A percentile compares a stretch with the other conserved stretches of the same genome.
Evolutionary conservation across 2,888 invertebrate genomes (phyloP).

Genomic region (Sinelater perroti): DNA sequence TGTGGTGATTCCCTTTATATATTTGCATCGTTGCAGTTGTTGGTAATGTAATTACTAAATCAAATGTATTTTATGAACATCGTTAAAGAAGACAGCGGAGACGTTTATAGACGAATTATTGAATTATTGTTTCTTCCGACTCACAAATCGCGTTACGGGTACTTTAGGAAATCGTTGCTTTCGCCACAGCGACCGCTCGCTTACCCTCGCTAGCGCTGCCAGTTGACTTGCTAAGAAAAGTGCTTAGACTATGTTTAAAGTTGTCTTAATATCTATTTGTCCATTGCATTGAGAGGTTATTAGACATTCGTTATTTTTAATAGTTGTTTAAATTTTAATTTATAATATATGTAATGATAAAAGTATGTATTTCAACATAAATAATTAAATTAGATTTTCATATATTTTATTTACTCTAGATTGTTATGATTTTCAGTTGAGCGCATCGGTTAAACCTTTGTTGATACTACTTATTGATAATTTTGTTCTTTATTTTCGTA

Average conservation of each 20-base stretch:
- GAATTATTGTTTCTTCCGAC: constrained; percentile 20
- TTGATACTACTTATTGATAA: constrained; percentile 15
- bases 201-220: background rate
- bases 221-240: constrained; percentile 34
- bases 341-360: constrained; percentile 48
- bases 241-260: constrained; percentile 41
- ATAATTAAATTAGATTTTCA: constrained; percentile 52
- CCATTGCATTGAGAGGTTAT: constrained; percentile 50
- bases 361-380: constrained; percentile 52
- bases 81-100: constrained; percentile 18
- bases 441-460: constrained; percentile 10
- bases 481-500: constrained; percentile 22
- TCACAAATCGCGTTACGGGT: constrained; percentile 28
- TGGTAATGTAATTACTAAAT: constrained; percentile 20
- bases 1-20: background rate
- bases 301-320: constrained; percentile 54
- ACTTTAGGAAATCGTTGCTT: constrained; percentile 36
- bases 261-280: constrained; percentile 53
- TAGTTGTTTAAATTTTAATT: constrained; percentile 55
- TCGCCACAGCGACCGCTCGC: background rate
- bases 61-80: constrained; percentile 10
- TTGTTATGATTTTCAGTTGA: constrained; percentile 32
- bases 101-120: constrained; percentile 30
- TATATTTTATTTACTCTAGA: constrained; percentile 44
- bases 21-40: constrained; percentile 15